Base-by-base conservation (phyloP, 2,888 invertebrate genomes). In the Xestobium rufovillosum region DNA sequence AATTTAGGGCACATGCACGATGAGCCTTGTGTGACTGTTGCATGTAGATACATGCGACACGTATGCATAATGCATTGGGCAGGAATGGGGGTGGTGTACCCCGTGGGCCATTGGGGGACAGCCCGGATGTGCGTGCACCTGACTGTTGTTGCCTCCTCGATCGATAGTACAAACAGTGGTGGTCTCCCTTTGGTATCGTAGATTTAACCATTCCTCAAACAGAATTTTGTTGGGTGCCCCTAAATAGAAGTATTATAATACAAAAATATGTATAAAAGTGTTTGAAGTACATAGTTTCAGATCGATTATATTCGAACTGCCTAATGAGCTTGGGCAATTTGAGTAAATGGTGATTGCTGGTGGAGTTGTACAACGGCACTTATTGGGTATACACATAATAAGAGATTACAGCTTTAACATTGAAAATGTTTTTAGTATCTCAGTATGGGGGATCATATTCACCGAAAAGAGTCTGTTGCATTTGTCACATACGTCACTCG, bases 101-200 rank as follows among this genome's bases (percentile, higher is more conserved):
- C 51, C 47, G 42, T 44, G n/a, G 50, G 53, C 53, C 49, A 49
- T 51, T 47, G 47, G 48, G 51, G 52, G 51, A 45, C 49, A 45
- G 44, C 43, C 49, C 49, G 53, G 49, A 53, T 55, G 56, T 57
- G 56, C 56, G 57, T 56, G 56, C 57, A 55, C 56, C 55, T 56
- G 6, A 8, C 55, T 52, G 52, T 51, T 49, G 51, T 50, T 49
- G 51, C 49, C 37, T 49, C 51, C 45, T 48, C 48, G 51, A 54
- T 56, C 56, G 50, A 53, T 55, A 56, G 38, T 38, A 38, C 44
- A 44, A 27, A 38, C 45, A 43, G 34, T 27, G 17, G 36, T 36
- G 42, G 29, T 15, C 13, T 10, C 32, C 14, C 14, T 33, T 36
- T 30, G 37, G 25, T 14, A 12, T 19, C 35, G 38, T 25, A 16